Base-by-base conservation (phyloP, 2,888 invertebrate genomes). In the Leptinotarsa rubiginosa region DNA sequence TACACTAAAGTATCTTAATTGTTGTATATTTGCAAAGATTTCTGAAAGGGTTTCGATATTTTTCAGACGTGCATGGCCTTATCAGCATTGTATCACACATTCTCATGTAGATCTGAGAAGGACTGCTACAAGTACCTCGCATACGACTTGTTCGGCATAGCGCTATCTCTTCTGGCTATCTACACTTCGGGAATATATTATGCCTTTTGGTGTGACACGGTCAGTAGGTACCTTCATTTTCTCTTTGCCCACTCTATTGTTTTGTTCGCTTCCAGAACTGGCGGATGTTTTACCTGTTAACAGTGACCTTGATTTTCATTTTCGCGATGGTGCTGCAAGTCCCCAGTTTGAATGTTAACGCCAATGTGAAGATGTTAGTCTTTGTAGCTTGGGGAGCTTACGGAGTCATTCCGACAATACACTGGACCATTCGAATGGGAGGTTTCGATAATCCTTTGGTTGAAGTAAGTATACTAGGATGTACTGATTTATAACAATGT, bases 161-260 rank as follows among this genome's bases (percentile, higher is more conserved):
- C 97, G 16, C 89, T 97, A 69, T 97, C 97, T 50, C 89, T 98
- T 79, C 91, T 98, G 69, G 97, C 97, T 72, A 97, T 98, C 86
- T 98, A 98, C 88, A 93, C 97, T 78, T 97, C 97, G 41, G 98
- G 97, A 71, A 95, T 98, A 79, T 97, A 98, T 88, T 97, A 97
- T 87, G 97, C 97, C 15, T 98, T 97, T 88, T 97, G 97, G 94
- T 98, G 98, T 88, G 93, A 96, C 87, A 92, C 92, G 89, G 97
- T 96, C 90, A 92, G 91, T 72, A 74, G 47, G 73, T 10, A 77
- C 65, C 25, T 12, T 31, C 59, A 50, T n/a, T 4, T 50, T 70
- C 16, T 65, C 7, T 56, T 20, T 66, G 20, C 12, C 15, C 10
- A 41, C 18, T 25, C 13, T n/a, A 41, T 15, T 5, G 10, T 25